Evolutionary conservation across 2,797 vertebrate genomes (phyloP), one percentile per base, ranked within the genome.

Genomic region (Danio tinwini): DNA sequence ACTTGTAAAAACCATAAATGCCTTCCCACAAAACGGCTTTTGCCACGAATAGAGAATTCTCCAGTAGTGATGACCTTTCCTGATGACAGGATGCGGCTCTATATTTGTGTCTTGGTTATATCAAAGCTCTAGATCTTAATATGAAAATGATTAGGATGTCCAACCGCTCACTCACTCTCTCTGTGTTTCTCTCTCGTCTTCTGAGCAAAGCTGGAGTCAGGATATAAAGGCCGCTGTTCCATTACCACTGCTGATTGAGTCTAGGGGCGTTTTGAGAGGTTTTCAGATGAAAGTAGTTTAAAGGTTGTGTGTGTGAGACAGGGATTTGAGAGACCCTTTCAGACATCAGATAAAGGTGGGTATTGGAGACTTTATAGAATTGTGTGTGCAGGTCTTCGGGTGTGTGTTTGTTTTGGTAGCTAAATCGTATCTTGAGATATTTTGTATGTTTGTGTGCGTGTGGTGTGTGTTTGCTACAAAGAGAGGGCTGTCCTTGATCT

Each of bases 221-320:
- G 77, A 74, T 65, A 81, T 72, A 82, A 86, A 85, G 77, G 76
- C 73, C 45, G 82, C 80, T 40, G 79, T 80, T 84, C 84, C 82
- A 88, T 91, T 90, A 87, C 83, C 56, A 65, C 83, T 76, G 82
- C 80, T 90, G 89, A 91, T 89, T 88, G 87, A 82, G 83, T 80
- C 76, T 59, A 86, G 65, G 83, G 81, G 83, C 83, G 82, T 81
- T 87, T 0, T 37, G 70, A 72, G 82, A 74, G 67, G 83, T 81
- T 53, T 62, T 47, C 67, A 80, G 64, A 88, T 88, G 84, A 87
- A 89, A 86, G 84, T 90, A 89, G 89, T 90, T 87, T 86, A 59
- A 70, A 87, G 85, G 88, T 88, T 74, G 85, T 89, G 87, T 62
- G 74, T 50, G 79, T 85, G 81, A 85, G 69, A 89, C 86, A 88